Evolutionary conservation across 1,140 invertebrate species (phyloP).

Genomic region (Heliconius himera): DNA sequence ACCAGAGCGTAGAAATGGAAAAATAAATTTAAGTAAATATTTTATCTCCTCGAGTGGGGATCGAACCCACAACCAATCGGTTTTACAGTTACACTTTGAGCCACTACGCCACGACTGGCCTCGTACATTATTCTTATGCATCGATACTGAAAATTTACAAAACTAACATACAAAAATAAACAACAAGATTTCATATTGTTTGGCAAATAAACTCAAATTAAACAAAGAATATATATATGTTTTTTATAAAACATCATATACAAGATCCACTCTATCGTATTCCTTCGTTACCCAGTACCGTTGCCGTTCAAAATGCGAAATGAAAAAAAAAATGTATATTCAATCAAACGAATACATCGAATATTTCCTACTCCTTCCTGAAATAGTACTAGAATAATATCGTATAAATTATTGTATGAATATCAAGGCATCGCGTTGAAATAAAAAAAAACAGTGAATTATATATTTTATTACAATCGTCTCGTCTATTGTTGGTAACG

Average conservation of each 20-base stretch:
- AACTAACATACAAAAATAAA: too few relatives aligned
- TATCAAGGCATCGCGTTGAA: slow-evolving; percentile 38
- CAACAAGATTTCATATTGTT: too few relatives aligned
- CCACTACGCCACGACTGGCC: too few relatives aligned
- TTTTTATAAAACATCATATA: not conserved
- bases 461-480: slow-evolving; percentile 3
- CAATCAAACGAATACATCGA: slow-evolving; percentile 31
- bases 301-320: slow-evolving; percentile 27
- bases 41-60: too few relatives aligned
- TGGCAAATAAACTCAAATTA: not conserved
- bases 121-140: too few relatives aligned
- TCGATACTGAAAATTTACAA: too few relatives aligned
- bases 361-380: slow-evolving; percentile 24
- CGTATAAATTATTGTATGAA: slow-evolving; percentile 56
- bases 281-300: slow-evolving; percentile 14
- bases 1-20: too few relatives aligned
- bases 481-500: too few relatives aligned
- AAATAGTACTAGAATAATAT: slow-evolving; percentile 51
- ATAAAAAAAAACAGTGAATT: slow-evolving; percentile 36
- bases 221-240: not conserved
- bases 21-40: too few relatives aligned
- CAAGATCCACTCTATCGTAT: slow-evolving; percentile 13
- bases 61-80: too few relatives aligned
- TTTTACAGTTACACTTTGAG: too few relatives aligned
- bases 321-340: slow-evolving; percentile 27